Conservation (phyloP, 1,140 invertebrate species). For the Caenorhabditis inopinata region DNA sequence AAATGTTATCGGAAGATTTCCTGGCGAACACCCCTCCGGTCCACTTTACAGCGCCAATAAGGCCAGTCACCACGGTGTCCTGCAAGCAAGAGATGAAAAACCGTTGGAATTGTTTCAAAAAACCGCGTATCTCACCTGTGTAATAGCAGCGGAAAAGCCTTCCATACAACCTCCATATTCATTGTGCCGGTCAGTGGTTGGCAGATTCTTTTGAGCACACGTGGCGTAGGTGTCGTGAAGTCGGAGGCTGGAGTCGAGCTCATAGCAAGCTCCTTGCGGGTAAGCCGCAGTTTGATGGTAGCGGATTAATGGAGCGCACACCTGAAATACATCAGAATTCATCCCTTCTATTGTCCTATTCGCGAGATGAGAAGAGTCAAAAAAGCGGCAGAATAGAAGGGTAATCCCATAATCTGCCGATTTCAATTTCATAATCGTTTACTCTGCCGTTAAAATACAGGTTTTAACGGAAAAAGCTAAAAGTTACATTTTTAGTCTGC, state of each 20-base stretch:
- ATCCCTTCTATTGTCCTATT: too few relatives aligned
- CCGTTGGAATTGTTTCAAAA: too few relatives aligned
- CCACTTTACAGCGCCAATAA: constrained; percentile 64
- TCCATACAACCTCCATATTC: constrained; percentile 65
- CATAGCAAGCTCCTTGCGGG: constrained; percentile 43
- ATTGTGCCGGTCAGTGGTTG: constrained; percentile 61
- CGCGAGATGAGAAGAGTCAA: too few relatives aligned
- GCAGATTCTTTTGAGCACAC: constrained; percentile 45
- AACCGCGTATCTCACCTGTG: constrained; percentile 50
- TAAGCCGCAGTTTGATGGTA: constrained; percentile 44
- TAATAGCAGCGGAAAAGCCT: constrained; percentile 60
- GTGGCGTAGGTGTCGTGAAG: constrained; percentile 3
- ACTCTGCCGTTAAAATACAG: too few relatives aligned
- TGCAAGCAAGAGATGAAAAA: constrained; percentile 26
- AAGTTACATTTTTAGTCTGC: too few relatives aligned
- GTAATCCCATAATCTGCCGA: too few relatives aligned
- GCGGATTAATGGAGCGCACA: constrained; percentile 39
- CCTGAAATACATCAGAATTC: constrained; percentile 40
- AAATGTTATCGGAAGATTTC: constrained; percentile 21
- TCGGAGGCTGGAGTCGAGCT: constrained; percentile 23
- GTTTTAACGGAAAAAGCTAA: too few relatives aligned
- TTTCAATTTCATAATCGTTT: too few relatives aligned
- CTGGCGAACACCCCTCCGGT: constrained; percentile 61
- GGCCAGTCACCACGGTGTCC: constrained; percentile 61
- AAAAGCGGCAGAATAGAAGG: too few relatives aligned